Conservation (phyloP, 1,140 invertebrate genomes). For the Centruroides vittatus region DNA sequence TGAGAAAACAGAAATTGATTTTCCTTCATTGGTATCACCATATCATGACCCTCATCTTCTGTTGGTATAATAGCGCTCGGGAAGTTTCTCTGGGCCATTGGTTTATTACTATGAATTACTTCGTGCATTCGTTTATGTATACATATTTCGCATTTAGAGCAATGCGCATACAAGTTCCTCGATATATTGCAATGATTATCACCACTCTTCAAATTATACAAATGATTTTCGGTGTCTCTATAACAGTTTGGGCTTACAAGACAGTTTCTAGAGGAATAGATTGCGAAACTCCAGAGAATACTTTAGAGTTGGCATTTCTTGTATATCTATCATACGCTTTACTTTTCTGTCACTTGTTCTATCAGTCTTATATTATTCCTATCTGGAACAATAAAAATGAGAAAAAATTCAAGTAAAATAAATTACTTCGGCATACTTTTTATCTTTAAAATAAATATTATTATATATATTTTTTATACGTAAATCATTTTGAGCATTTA, state of each 20-base stretch:
- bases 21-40: constrained; percentile 86
- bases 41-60: constrained; percentile 65
- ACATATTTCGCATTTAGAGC: constrained; percentile 85
- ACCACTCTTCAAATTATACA: constrained; percentile 81
- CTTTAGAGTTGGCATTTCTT: constrained; percentile 28
- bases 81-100: constrained; percentile 92
- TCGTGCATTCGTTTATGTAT: constrained; percentile 96
- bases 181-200: constrained; percentile 74
- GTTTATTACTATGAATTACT: constrained; percentile 99
- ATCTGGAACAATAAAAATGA: too few species aligned
- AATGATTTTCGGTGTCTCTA: constrained; percentile 84
- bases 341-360: constrained; percentile 77
- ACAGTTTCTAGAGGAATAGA: constrained; percentile 26
- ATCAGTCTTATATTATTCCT: constrained; percentile 55
- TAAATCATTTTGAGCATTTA: too few species aligned
- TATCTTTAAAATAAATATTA: too few species aligned
- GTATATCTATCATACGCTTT: constrained; percentile 63
- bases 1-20: constrained; percentile 92
- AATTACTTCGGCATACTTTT: too few species aligned
- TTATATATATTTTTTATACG: too few species aligned
- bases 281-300: constrained; percentile 30
- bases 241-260: constrained; percentile 68
- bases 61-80: constrained; percentile 94
- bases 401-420: too few species aligned
- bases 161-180: constrained; percentile 68